Evolutionary conservation across 2,888 invertebrate genomes (phyloP).

Genomic region (Sarcophaga rosellei): DNA sequence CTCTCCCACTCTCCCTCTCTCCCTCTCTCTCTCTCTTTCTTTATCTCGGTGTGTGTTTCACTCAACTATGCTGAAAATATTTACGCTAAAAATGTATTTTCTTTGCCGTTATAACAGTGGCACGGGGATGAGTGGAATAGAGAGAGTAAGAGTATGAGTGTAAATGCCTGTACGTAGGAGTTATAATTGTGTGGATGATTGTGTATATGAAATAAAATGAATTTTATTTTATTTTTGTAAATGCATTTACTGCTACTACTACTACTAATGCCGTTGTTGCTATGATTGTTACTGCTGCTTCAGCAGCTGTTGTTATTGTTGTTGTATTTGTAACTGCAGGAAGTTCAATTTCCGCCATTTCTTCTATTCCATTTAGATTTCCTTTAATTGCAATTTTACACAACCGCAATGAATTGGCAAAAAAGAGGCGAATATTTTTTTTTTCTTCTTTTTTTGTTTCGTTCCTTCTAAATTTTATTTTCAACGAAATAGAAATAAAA

Average conservation of each 20-base stretch:
- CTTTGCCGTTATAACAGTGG: too few relatives aligned
- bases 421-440: not conserved
- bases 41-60: too few relatives aligned
- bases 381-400: slow-evolving; percentile 67
- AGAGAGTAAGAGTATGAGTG: too few relatives aligned
- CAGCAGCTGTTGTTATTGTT: not conserved
- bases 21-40: not conserved
- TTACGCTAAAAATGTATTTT: not conserved
- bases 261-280: too few relatives aligned
- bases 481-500: too few relatives aligned
- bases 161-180: not conserved
- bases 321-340: slow-evolving; percentile 55
- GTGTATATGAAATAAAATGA: not conserved
- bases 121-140: too few relatives aligned
- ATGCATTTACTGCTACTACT: slow-evolving; percentile 53
- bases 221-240: slow-evolving; percentile 31
- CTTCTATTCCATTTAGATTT: slow-evolving; percentile 66
- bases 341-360: slow-evolving; percentile 68
- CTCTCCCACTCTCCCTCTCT: too few relatives aligned
- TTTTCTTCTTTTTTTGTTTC: not conserved
- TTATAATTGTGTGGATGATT: not conserved
- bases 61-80: not conserved
- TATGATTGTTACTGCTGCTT: too few relatives aligned
- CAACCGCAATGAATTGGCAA: slow-evolving; percentile 63
- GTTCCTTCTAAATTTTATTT: too few relatives aligned